Evolutionary conservation across 2,888 invertebrate species (phyloP), one percentile per base, ranked within the genome.

Genomic region (Noctua janthina): DNA sequence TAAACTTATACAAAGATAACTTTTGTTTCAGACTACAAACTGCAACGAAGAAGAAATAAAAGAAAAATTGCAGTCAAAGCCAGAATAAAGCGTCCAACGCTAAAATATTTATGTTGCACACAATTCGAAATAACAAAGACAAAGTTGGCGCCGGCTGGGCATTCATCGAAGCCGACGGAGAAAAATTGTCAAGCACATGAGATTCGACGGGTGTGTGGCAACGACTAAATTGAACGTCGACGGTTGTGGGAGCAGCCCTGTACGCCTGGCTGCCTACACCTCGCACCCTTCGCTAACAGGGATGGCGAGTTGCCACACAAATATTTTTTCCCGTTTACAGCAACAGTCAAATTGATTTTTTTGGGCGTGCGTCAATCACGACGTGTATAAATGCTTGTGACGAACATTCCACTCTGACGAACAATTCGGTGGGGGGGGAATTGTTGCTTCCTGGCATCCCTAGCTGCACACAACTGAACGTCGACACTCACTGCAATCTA

Each of bases 191-290:
- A 85, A 87, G 81, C 83, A 84, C 83, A 87, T 83, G 84, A 82
- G 82, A 82, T 86, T 85, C 81, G 88, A 86, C 81, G 82, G 75
- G 85, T 76, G 85, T 85, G 85, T 70, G 86, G 87, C 88, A 79
- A 90, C 85, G 85, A 86, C 85, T 90, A 92, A 93, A 93, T 93
- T 91, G 92, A 91, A 93, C 91, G 89, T 87, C 89, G 90, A 83
- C 86, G 87, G 81, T 83, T 88, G 87, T 84, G 85, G 86, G 86
- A 80, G 83, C 84, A 82, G 76, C 83, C 80, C 87, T 89, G 87
- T 78, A 88, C 90, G 91, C 88, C 88, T 88, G 88, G 79, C 89
- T 92, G 91, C 86, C 74, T 82, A 62, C 79, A 71, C 72, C 74
- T 83, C 84, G 76, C 82, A 83, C 78, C 85, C 75, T 73, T 69